Evolutionary conservation across 2,113 vertebrate species (phyloP), one percentile per base, ranked within the genome.

Genomic region (Dolichotis patagonum): DNA sequence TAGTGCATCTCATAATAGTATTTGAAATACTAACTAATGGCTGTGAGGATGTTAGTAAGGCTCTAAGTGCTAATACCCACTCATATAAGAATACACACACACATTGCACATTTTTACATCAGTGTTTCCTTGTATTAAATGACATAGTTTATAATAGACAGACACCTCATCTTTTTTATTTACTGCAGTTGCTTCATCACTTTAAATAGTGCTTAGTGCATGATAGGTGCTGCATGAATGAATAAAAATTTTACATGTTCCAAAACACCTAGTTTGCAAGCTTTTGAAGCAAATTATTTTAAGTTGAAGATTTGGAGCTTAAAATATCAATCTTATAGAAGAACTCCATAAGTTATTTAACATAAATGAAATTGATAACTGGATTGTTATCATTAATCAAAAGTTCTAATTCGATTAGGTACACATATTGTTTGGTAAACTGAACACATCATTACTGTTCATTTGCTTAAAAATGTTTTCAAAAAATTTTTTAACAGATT

Each of bases 311-410:
- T 80, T 60, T 89, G 2, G 78, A 67, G 80, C 38, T 91, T 88
- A n/a, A 94, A 94, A 88, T 93, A 90, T 84, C 22, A 65, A 54
- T 13, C 9, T 90, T 32, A 7, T 75, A 62, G 78, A 96, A 62
- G 78, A 96, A 83, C n/a, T 95, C 11, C 20, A 46, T 78, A 58
- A 26, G 20, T 54, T 19, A 88, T 94, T 88, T 85, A 35, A 83
- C 41, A 2, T 69, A 69, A 38, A 69, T 71, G 26, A 95, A 19
- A 8, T 52, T 58, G 20, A 80, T 49, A 30, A 41, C 24, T 67
- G 2, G 24, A 75, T 80, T 91, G n/a, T 73, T 63, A 54, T 41
- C 26, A 58, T 65, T 24, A 80, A n/a, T 81, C 35, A 67, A 46
- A 49, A 87, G 43, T n/a, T 62, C 80, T 63, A 2, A 60, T 91